A percentile compares a stretch with the other conserved stretches of the same genome.
These are phyloP conservation scores for Coendou prehensilis DNA, from an alignment of 2,797 vertebrate genomes.

Conservation along the genomic window DNA sequence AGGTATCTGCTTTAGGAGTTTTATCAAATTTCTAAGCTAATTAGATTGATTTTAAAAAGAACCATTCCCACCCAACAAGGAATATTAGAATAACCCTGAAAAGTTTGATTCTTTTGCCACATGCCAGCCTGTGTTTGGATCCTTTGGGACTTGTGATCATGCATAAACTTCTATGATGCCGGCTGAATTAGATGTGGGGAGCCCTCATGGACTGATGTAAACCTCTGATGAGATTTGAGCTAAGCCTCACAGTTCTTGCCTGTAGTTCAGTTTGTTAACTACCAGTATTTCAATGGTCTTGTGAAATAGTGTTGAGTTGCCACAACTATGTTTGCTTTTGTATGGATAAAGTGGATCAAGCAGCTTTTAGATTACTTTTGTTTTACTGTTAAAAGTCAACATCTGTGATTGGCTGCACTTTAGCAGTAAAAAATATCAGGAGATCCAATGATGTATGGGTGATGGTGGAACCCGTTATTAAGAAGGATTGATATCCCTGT, in stretches of 20 bases:
- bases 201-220: neutral
- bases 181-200: neutral
- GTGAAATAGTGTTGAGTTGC: neutral
- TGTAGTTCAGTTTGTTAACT: neutral
- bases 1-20: neutral
- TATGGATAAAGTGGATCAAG: neutral
- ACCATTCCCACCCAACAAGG: neutral
- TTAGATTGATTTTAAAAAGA: constrained; percentile 16
- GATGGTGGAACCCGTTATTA: neutral
- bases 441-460: neutral
- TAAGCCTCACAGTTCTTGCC: neutral
- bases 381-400: constrained; percentile 51
- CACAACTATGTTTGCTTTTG: neutral
- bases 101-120: neutral
- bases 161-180: neutral
- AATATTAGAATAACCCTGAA: neutral
- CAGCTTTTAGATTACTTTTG: constrained; percentile 27
- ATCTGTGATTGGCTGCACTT: neutral
- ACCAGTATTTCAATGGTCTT: neutral
- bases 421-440: neutral
- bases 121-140: neutral
- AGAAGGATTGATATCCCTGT: neutral
- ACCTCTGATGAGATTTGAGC: neutral
- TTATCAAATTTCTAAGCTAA: constrained; percentile 29
- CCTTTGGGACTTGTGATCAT: neutral